Conservation (phyloP, 2,888 invertebrate species). For the Brassicogethes aeneus region DNA sequence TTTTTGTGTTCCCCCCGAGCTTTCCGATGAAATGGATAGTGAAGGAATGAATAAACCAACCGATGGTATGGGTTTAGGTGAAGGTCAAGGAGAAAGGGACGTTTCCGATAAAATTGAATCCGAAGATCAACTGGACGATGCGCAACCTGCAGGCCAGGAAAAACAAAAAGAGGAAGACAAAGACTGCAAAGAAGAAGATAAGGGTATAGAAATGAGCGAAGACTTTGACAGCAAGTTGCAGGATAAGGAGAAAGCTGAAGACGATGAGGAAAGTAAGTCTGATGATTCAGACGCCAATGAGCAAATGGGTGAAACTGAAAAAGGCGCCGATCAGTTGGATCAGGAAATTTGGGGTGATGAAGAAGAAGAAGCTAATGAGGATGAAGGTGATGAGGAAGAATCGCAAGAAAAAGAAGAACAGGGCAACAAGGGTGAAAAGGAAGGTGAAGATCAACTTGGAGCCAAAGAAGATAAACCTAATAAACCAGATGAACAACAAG, state of each 20-base stretch:
- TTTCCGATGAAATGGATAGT: slow-evolving; percentile 60
- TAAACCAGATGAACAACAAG: slow-evolving; percentile 35
- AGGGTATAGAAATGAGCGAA: slow-evolving; percentile 92
- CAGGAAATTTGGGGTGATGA: slow-evolving; percentile 81
- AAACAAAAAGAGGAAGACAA: slow-evolving; percentile 56
- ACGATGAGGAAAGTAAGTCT: slow-evolving; percentile 54
- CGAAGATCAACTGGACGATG: slow-evolving; percentile 91
- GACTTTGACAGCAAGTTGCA: slow-evolving; percentile 84
- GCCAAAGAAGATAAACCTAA: slow-evolving; percentile 58
- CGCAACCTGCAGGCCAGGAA: slow-evolving; percentile 71
- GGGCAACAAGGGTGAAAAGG: slow-evolving; percentile 49
- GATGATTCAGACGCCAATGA: slow-evolving; percentile 81
- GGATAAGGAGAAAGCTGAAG: slow-evolving; percentile 35
- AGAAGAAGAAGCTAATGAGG: slow-evolving; percentile 61
- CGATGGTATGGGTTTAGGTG: slow-evolving; percentile 82
- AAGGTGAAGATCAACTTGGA: slow-evolving; percentile 61
- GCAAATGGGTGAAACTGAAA: slow-evolving; percentile 92
- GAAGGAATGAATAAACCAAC: slow-evolving; percentile 42
- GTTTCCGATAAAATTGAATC: slow-evolving; percentile 84
- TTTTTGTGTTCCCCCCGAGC: slow-evolving; percentile 86
- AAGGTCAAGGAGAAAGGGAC: slow-evolving; percentile 89
- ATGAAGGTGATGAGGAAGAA: slow-evolving; percentile 42
- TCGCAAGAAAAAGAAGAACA: slow-evolving; percentile 35
- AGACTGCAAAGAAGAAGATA: slow-evolving; percentile 80
- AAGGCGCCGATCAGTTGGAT: slow-evolving; percentile 72